Base-by-base conservation (phyloP, 2,113 vertebrate species). In the Sigmodon hispidus region DNA sequence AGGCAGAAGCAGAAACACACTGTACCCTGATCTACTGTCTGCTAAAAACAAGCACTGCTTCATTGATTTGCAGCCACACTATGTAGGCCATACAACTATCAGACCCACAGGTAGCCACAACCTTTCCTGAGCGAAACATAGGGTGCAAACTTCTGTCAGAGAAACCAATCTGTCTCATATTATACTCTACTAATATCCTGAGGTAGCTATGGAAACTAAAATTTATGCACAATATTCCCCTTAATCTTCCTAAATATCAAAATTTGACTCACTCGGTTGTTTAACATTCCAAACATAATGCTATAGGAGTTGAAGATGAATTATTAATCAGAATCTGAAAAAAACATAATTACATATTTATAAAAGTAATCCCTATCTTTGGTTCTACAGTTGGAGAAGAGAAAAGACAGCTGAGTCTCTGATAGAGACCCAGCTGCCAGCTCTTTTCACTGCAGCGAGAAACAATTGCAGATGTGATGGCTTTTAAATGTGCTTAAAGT, bases 321-420 rank as follows among this genome's bases (percentile, higher is more conserved):
- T 98, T 97, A 97, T 97, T 97, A 97, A 97, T 98, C 96, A 96
- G 81, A 95, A 91, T 89, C 61, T 93, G 89, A 94, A 97, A 96
- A 97, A 97, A 86, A 15, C 81, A 90, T 97, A 97, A 98, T 97
- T 97, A 95, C 94, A 96, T 96, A 97, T 97, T 97, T 97, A 97
- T 96, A 96, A 97, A 97, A 97, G 90, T 97, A 97, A 96, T 96
- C 93, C 95, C 95, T 96, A 95, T 96, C 96, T 97, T 94, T 91
- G 90, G 85, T 84, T 95, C 70, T 87, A 72, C 29, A 88, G 36
- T 93, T 73, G 69, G 10, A 50, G 77, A 94, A 52, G 88, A 95
- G 89, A 95, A 97, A 97, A 96, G 76, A 34, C 92, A 97, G 96
- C 96, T 97, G 96, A 96, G 69, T 92, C 73, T 94, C 73, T 31